These are phyloP conservation scores for Pycnomerus fuliginosus DNA, from an alignment of 2,888 invertebrate genomes.

Conservation along the genomic window DNA sequence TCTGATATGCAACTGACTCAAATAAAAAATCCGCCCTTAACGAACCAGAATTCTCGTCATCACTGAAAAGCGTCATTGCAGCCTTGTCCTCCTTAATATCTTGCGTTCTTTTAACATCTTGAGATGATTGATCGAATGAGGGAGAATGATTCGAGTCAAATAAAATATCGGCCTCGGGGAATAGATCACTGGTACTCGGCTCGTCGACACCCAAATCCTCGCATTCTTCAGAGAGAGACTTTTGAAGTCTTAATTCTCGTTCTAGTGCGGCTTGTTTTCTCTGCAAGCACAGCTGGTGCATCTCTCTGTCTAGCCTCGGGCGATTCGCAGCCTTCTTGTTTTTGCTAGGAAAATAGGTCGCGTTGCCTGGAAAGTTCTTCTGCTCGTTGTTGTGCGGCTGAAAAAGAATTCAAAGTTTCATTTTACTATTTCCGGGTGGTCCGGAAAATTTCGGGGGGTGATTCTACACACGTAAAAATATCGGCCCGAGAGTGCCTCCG, in stretches of 20 bases:
- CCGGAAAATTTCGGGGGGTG: too few relatives aligned
- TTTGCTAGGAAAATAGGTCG: conserved; percentile 45
- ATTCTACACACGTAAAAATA: too few relatives aligned
- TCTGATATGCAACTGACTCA: conserved; percentile 49
- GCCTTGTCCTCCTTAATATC: conserved; percentile 42
- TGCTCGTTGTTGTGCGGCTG: conserved; percentile 36
- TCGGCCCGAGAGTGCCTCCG: too few relatives aligned
- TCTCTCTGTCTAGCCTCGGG: conserved; percentile 45
- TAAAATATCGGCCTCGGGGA: conserved; percentile 73
- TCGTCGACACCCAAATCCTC: conserved; percentile 78
- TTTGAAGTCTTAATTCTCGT: conserved; percentile 61
- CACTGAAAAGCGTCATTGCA: conserved; percentile 48
- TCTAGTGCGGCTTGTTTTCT: conserved; percentile 58
- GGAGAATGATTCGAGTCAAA: conserved; percentile 74
- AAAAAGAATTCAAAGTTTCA: too few relatives aligned
- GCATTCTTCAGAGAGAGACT: conserved; percentile 75
- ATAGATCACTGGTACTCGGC: conserved; percentile 75
- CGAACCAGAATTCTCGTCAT: conserved; percentile 45
- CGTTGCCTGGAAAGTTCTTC: conserved; percentile 41
- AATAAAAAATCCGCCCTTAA: conserved; percentile 48
- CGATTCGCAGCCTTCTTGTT: conserved; percentile 41
- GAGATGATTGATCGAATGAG: conserved; percentile 60
- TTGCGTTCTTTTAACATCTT: conserved; percentile 45
- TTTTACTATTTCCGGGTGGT: too few relatives aligned
- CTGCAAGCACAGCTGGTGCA: conserved; percentile 47